Evolutionary conservation across 1,140 invertebrate species (phyloP).

Genomic region (Marisa cornuarietis): DNA sequence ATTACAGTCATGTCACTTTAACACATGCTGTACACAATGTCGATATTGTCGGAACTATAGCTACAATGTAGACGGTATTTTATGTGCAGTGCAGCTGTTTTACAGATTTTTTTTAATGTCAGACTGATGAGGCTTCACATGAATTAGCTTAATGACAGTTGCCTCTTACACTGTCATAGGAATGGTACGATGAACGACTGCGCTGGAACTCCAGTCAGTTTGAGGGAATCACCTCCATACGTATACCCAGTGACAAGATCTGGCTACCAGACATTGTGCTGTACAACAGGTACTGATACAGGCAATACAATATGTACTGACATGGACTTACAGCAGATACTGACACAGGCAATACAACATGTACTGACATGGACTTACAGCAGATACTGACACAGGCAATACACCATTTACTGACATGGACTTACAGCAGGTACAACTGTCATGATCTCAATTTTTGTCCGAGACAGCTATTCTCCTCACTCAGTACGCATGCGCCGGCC

Average conservation of each 20-base stretch:
- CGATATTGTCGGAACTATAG: too few relatives aligned
- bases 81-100: too few relatives aligned
- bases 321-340: constrained; percentile 69
- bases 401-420: too few relatives aligned
- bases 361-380: constrained; percentile 62
- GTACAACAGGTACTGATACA: constrained; percentile 69
- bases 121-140: too few relatives aligned
- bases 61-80: too few relatives aligned
- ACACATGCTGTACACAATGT: too few relatives aligned
- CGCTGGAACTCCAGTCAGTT: constrained; percentile 69
- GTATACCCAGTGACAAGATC: constrained; percentile 69
- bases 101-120: too few relatives aligned
- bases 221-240: constrained; percentile 66
- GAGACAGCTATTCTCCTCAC: background rate
- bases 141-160: background rate
- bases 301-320: background rate
- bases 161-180: constrained; percentile 53
- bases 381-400: constrained; percentile 61
- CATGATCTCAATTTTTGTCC: too few relatives aligned
- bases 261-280: constrained; percentile 73
- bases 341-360: background rate
- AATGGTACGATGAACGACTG: constrained; percentile 71
- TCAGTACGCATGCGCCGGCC: background rate
- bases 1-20: too few relatives aligned
- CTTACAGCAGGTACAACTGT: too few relatives aligned